Base-by-base conservation (phyloP, 2,888 invertebrate genomes). In the Polia nebulosa region DNA sequence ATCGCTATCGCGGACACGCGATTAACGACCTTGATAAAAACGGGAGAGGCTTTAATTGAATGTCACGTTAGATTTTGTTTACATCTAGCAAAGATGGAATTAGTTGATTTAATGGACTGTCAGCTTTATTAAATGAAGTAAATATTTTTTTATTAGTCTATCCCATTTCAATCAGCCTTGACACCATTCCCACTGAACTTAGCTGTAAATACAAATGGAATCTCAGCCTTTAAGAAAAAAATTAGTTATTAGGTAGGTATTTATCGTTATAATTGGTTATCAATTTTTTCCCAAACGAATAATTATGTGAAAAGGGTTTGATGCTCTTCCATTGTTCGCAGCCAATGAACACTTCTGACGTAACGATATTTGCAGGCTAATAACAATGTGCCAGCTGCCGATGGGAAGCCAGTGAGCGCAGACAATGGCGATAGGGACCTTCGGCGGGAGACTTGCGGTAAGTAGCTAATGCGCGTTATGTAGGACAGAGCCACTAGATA, bases 381-480 rank as follows among this genome's bases (percentile, higher is more conserved):
- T 81, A 90, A 89, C 84, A 90, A 88, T 80, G 84, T 82, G 74
- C 73, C 87, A 29, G 82, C 82, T 47, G 76, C 73, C 59, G 89
- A 85, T 83, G 90, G 79, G 84, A 92, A 90, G 80, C 73, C 83
- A 51, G 72, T 74, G 22, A 69, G 78, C 81, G 25, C 86, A 81
- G 88, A 91, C 78, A 89, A 88, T 82, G 91, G 86, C 70, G 92
- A 93, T 74, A 91, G 87, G 83, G 92, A 93, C 69, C 87, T 94
- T 76, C 90, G 92, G 7, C 87, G 95, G 56, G 93, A 94, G 78
- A 88, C 84, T 68, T 90, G 92, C 63, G 92, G 93, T 93, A 80
- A 92, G 92, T 85, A 63, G 57, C 51, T 57, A 72, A 69, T 77
- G 60, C 7, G 45, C 2, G 29, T 53, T 55, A 45, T 61, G 47